phyloP scores from a whole-genome alignment of 2,797 vertebrate species.

The Falco novaeseelandiae region DNA sequence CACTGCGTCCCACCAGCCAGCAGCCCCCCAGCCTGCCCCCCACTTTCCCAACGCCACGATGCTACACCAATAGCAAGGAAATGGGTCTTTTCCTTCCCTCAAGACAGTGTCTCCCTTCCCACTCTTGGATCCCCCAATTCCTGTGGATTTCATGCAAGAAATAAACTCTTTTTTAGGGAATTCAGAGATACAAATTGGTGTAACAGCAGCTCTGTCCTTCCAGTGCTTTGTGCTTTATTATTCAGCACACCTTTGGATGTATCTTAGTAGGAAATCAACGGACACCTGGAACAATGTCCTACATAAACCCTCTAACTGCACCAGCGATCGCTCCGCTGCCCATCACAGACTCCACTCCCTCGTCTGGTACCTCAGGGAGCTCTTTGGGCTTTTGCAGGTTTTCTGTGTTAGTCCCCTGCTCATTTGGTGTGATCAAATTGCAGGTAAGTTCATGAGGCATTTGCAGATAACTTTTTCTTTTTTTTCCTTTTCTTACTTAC shows the following conservation, averaged over 20 bases:
- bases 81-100: neutral
- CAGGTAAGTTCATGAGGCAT: neutral
- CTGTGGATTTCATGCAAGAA: neutral
- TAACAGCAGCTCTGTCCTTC: neutral
- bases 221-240: neutral
- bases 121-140: neutral
- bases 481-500: neutral
- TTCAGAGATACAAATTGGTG: neutral
- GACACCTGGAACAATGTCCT: neutral
- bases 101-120: neutral
- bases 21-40: neutral
- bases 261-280: neutral
- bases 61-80: neutral
- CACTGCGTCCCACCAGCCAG: neutral
- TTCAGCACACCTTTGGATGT: neutral
- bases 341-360: neutral
- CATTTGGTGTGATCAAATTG: neutral
- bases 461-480: neutral
- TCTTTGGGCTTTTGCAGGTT: neutral
- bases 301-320: neutral
- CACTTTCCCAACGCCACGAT: accelerated
- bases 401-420: neutral
- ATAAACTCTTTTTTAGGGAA: neutral
- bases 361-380: neutral
- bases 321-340: neutral